These are phyloP conservation scores for Phrynocephalus forsythii DNA, from an alignment of 2,797 vertebrate species.

Conservation along the genomic window DNA sequence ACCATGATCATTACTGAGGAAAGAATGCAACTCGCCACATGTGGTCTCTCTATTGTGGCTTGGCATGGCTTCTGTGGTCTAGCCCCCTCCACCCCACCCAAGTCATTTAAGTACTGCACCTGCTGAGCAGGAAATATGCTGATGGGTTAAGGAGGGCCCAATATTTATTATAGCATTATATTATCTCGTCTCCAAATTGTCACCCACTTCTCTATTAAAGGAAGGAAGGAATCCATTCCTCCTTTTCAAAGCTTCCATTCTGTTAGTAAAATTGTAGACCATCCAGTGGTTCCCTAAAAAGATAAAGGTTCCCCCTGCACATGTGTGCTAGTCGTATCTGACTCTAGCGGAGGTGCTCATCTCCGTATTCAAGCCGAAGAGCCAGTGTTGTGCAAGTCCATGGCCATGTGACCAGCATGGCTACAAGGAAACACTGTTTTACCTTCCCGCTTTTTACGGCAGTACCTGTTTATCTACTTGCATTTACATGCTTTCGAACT, in stretches of 20 bases:
- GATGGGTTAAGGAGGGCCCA: conserved; percentile 48
- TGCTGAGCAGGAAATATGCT: conserved; percentile 50
- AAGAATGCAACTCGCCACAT: conserved; percentile 64
- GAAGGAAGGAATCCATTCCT: not conserved
- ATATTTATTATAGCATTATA: conserved; percentile 4
- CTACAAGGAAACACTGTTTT: too few species aligned
- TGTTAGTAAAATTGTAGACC: not conserved
- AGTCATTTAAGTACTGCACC: conserved; percentile 50
- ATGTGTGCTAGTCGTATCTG: too few species aligned
- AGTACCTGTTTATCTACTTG: too few species aligned
- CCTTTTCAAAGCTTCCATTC: not conserved
- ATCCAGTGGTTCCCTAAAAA: not conserved
- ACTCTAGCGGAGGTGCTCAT: too few species aligned
- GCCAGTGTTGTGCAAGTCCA: too few species aligned
- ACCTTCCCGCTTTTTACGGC: too few species aligned
- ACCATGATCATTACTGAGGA: conserved; percentile 67
- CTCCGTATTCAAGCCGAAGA: too few species aligned
- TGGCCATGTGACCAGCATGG: too few species aligned
- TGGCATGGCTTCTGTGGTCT: conserved; percentile 51
- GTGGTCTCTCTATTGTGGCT: conserved; percentile 59
- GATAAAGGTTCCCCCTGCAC: too few species aligned
- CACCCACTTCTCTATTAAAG: conserved; percentile 22
- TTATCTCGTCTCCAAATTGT: conserved; percentile 21
- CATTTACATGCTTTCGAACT: too few species aligned
- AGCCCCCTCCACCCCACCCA: conserved; percentile 2